Evolutionary conservation across 2,888 invertebrate genomes (phyloP).

Genomic region (Drosophila stalkeri): DNA sequence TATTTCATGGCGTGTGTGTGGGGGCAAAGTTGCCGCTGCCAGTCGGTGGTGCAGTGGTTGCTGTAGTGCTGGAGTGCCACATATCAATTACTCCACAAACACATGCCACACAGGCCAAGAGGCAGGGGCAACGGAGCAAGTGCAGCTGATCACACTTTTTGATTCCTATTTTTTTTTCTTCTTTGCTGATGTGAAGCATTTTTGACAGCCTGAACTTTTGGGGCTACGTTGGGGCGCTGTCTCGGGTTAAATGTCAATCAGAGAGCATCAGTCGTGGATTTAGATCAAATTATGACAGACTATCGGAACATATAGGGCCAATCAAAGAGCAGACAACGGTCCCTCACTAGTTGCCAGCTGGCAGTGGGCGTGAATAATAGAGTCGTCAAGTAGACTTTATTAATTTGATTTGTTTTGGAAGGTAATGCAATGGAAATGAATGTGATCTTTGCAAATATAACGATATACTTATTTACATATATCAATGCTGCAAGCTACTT

Average conservation of each 20-base stretch:
- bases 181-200: constrained; percentile 38
- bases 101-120: constrained; percentile 65
- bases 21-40: constrained; percentile 48
- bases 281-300: constrained; percentile 6
- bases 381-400: not conserved
- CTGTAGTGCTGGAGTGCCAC: constrained; percentile 64
- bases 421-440: not conserved
- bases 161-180: constrained; percentile 5
- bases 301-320: not conserved
- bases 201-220: constrained; percentile 71
- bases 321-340: not conserved
- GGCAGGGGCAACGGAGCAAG: constrained; percentile 51
- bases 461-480: too few relatives aligned
- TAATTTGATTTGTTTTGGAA: not conserved
- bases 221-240: constrained; percentile 16
- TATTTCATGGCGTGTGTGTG: constrained; percentile 69
- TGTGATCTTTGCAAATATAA: too few relatives aligned
- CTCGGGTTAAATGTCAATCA: constrained; percentile 72
- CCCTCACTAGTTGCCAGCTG: not conserved
- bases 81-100: constrained; percentile 84
- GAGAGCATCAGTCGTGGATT: constrained; percentile 28
- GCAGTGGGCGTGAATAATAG: not conserved
- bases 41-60: constrained; percentile 39
- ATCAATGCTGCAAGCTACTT: too few relatives aligned
- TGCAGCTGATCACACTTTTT: constrained; percentile 80